phyloP scores from a whole-genome alignment of 2,888 invertebrate genomes.

The Rhagophthalmus giganteus region DNA sequence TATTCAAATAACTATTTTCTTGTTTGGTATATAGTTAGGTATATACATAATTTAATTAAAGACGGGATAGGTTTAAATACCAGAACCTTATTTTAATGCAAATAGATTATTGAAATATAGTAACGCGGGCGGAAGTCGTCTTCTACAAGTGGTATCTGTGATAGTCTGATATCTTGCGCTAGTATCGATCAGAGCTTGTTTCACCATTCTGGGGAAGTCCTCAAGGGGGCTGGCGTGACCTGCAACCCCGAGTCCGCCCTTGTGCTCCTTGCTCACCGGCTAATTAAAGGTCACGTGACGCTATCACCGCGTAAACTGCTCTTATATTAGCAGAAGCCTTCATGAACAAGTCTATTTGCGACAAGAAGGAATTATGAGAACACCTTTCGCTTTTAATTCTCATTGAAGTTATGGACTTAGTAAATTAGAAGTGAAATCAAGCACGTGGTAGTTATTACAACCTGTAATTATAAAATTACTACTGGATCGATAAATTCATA shows the following conservation, averaged over 20 bases:
- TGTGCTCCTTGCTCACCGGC: slow-evolving; percentile 45
- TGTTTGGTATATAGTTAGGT: neutral
- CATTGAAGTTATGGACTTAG: slow-evolving; percentile 7
- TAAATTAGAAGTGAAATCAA: slow-evolving; percentile 4
- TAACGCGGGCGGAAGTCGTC: slow-evolving; percentile 22
- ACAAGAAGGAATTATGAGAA: slow-evolving; percentile 22
- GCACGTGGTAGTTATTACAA: neutral
- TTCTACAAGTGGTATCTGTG: slow-evolving; percentile 26
- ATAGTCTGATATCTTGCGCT: slow-evolving; percentile 37
- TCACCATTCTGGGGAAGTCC: slow-evolving; percentile 41
- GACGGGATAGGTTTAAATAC: neutral
- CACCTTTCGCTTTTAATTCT: slow-evolving; percentile 24
- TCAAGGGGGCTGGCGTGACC: slow-evolving; percentile 50
- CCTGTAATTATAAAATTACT: no score
- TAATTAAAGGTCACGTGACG: slow-evolving; percentile 53
- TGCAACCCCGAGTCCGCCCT: slow-evolving; percentile 49
- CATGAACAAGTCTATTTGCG: slow-evolving; percentile 39
- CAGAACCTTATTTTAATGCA: no score
- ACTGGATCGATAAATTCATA: no score
- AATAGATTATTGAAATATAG: slow-evolving; percentile 12
- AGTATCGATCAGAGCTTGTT: slow-evolving; percentile 43
- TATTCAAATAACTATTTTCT: no score
- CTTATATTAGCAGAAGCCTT: slow-evolving; percentile 43
- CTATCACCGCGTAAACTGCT: slow-evolving; percentile 46
- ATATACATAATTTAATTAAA: neutral